Conservation (phyloP, 2,888 invertebrate genomes). For the Mythimna vitellina region DNA sequence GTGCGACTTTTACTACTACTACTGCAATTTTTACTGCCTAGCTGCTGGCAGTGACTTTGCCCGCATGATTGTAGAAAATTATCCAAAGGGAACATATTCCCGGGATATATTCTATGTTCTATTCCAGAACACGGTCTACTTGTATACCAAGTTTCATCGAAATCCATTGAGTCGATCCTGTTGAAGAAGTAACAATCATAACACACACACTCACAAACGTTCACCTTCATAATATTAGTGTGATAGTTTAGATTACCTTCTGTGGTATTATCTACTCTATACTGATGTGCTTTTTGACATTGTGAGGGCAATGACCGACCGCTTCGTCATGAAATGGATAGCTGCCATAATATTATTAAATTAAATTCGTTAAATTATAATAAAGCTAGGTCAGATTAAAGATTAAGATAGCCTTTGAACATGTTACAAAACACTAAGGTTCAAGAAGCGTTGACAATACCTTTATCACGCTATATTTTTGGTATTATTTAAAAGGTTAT, state of each 20-base stretch:
- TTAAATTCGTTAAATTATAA: conserved; percentile 23
- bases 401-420: conserved; percentile 36
- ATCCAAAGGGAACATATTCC: too few relatives aligned
- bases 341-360: conserved; percentile 20
- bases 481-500: not conserved
- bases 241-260: too few relatives aligned
- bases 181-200: too few relatives aligned
- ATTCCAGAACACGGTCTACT: too few relatives aligned
- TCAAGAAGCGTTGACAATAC: conserved; percentile 1
- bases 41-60: too few relatives aligned
- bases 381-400: conserved; percentile 32
- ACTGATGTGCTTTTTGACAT: conserved; percentile 9
- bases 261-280: not conserved
- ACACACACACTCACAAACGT: too few relatives aligned
- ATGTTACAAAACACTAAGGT: conserved; percentile 1
- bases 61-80: too few relatives aligned
- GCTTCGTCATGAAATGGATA: conserved; percentile 10
- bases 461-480: conserved; percentile 3
- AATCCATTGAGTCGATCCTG: too few relatives aligned
- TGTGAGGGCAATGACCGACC: conserved; percentile 9
- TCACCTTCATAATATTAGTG: too few relatives aligned
- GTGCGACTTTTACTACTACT: not conserved
- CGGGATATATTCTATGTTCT: too few relatives aligned
- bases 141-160: too few relatives aligned
- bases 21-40: too few relatives aligned